Evolutionary conservation across 2,888 invertebrate genomes (phyloP), one percentile per base, ranked within the genome.

Genomic region (Anorthoa munda): DNA sequence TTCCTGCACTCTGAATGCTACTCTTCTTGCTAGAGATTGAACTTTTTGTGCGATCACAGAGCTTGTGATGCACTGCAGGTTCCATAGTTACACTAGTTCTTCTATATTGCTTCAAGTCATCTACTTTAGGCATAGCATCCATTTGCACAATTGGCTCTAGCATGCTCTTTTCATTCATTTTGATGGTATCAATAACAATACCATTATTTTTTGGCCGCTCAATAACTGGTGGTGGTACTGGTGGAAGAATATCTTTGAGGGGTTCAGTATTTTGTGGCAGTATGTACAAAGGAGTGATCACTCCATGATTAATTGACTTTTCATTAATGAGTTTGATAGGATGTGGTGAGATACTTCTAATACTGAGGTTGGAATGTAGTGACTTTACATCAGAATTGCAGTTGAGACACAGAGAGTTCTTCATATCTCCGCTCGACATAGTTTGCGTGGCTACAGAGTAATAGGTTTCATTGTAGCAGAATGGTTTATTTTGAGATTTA

Each of bases 401-500:
- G 81, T 97, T 97, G 73, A 97, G 91, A 86, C 97, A 98, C 4
- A 97, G 90, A 75, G 93, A 94, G 80, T 95, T 95, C 82, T 95
- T 96, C 86, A 95, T 94, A 63, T 97, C 97, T 4, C 96, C 97
- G 26, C 90, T 93, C 23, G 94, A 73, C 5, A 88, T 74, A 39
- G 98, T 98, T 92, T 98, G 98, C 1, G 97, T 97, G 23, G 97
- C 96, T 45, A 97, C 96, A 48, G 97, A 97, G 86, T 96, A 97
- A 91, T 95, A 97, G 66, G 96, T 93, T 89, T 97, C 92, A 92
- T 97, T 95, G 82, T 96, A 96, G 80, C 96, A 95, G 84, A 96
- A 96, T 15, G 96, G 96, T 87, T 96, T 96, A 66, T 90, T 94
- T 82, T 96, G 95, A 11, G 94, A 88, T 93, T 97, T 94, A 70